Conservation (phyloP, 2,888 invertebrate genomes). For the Drosophila tripunctata region DNA sequence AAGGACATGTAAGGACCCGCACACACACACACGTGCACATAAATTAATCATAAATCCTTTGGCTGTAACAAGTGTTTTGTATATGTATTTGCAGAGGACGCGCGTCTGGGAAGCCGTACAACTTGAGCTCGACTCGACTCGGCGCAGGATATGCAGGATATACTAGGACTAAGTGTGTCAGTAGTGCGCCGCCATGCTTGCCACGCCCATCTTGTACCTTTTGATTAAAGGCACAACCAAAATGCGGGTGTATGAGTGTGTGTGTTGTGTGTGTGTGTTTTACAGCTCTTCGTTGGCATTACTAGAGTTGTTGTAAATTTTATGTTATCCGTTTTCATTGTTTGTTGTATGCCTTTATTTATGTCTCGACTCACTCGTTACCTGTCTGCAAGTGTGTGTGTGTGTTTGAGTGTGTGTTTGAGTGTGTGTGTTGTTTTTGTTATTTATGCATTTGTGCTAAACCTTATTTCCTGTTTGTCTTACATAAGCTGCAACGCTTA, state of each 20-base stretch:
- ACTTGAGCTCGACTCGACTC: slow-evolving; percentile 13
- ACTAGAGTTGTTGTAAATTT: slow-evolving; percentile 71
- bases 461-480: slow-evolving; percentile 78
- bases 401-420: slow-evolving; percentile 27
- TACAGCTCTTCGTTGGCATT: slow-evolving; percentile 56
- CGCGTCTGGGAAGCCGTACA: slow-evolving; percentile 47
- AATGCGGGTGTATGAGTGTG: slow-evolving; percentile 1
- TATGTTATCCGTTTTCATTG: slow-evolving; percentile 78
- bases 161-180: slow-evolving; percentile 61
- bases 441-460: slow-evolving; percentile 76
- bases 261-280: slow-evolving; percentile 23
- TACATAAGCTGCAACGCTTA: slow-evolving; percentile 77
- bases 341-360: slow-evolving; percentile 71
- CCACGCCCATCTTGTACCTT: slow-evolving; percentile 64
- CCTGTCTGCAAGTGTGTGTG: slow-evolving; percentile 10
- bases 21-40: slow-evolving; percentile 65
- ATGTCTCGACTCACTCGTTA: slow-evolving; percentile 48
- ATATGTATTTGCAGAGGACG: slow-evolving; percentile 72
- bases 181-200: slow-evolving; percentile 48
- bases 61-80: slow-evolving; percentile 73
- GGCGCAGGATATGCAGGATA: slow-evolving; percentile 13
- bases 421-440: slow-evolving; percentile 56
- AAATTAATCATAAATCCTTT: slow-evolving; percentile 80
- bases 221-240: slow-evolving; percentile 66
- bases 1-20: slow-evolving; percentile 21